Evolutionary conservation across 2,113 vertebrate species (phyloP), one percentile per base, ranked within the genome.

Genomic region (Cyanoramphus novaezelandiae): DNA sequence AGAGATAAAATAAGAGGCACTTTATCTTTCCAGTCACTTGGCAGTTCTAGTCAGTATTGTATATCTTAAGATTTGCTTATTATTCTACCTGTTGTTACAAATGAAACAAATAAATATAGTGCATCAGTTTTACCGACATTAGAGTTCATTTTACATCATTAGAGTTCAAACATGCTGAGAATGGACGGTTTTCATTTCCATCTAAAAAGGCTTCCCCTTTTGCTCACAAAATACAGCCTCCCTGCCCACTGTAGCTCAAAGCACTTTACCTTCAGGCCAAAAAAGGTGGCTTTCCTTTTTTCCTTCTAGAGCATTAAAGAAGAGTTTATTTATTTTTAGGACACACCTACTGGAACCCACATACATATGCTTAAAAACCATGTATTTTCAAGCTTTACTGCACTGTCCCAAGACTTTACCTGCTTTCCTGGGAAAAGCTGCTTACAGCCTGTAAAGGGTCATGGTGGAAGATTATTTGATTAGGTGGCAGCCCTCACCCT

Each of bases 401-500:
- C 43, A 75, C 55, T 76, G 52, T 69, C 57, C 57, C 52, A 89
- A 68, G 75, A 77, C 62, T 89, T 52, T 43, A 95, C 90, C 77
- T 85, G 83, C 93, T 93, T 93, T 91, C 81, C 75, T 82, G 31
- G 60, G 90, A 90, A 96, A 97, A 97, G 91, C 91, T 91, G 86
- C 96, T 97, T 97, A 97, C 11, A 53, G 86, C 24, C 84, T 91
- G 77, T 39, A 67, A 92, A 93, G 88, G 65, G 82, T 95, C 93
- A 95, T 50, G 85, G 69, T 47, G 92, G 90, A 91, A 92, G 95
- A 96, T 97, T 95, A 95, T 70, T 95, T 94, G 92, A 96, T 96
- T 93, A 96, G 43, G 80, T 64, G 50, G 41, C 84, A 93, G 76
- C 64, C 44, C 41, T 86, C 49, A 77, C 52, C 64, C 65, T 70